A percentile compares a stretch with the other conserved stretches of the same genome.
Evolutionary conservation across 2,797 vertebrate species (phyloP).

Genomic region (Dendrocincla tyrannina): DNA sequence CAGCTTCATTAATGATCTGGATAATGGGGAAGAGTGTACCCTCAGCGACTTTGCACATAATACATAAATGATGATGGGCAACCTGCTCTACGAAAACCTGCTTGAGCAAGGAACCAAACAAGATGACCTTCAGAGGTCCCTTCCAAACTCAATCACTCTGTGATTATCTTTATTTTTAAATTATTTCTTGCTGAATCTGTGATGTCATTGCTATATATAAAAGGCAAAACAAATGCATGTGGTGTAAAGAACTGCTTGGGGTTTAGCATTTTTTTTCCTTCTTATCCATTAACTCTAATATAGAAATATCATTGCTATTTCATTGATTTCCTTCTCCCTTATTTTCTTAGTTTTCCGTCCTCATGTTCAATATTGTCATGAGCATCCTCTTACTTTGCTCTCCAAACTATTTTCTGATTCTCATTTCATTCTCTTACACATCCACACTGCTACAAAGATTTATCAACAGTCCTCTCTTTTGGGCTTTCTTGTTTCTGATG

Average conservation of each 20-base stretch:
- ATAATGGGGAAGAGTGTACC: neutral
- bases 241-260: fast-evolving
- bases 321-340: neutral
- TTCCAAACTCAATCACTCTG: neutral
- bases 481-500: neutral
- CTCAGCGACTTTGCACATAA: neutral
- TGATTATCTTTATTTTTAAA: neutral
- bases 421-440: neutral
- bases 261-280: neutral
- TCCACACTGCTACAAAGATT: neutral
- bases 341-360: neutral
- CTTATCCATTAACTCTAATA: neutral
- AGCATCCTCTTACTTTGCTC: neutral
- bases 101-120: neutral
- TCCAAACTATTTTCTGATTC: neutral
- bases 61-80: neutral
- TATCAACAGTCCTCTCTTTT: neutral
- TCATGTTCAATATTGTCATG: neutral
- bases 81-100: neutral
- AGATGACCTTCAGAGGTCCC: neutral
- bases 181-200: neutral
- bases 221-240: neutral
- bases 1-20: neutral
- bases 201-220: neutral
- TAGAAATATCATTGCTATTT: neutral